Percentiles rank a stretch among this genome's conserved stretches.
Evolutionary conservation across 1,140 invertebrate species (phyloP).

Genomic region (Oscheius sp.): DNA sequence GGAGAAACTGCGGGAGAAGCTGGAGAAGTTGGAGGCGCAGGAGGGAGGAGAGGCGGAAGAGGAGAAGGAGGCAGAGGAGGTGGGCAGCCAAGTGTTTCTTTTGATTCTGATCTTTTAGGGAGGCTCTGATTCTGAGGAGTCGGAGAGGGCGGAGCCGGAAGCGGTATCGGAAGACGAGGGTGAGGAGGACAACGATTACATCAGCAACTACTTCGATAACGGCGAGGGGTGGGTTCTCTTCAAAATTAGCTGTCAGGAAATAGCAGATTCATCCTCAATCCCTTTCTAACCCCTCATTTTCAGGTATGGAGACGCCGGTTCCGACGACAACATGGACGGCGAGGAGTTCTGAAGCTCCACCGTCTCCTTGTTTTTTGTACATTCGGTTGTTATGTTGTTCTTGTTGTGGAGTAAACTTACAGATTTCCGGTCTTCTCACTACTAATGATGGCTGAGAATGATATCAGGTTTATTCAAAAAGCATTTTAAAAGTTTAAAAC

Average conservation of each 20-base stretch:
- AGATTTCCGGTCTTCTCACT: too few species aligned
- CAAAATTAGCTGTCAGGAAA: neutral
- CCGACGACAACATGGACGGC: conserved; percentile 29
- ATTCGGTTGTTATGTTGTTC: conserved; percentile 16
- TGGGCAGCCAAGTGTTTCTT: neutral
- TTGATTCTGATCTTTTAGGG: conserved; percentile 1
- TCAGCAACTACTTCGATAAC: conserved; percentile 63
- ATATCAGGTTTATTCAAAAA: too few species aligned
- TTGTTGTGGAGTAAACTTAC: too few species aligned
- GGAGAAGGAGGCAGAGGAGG: conserved; percentile 13
- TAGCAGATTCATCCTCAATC: neutral
- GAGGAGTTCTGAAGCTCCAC: conserved; percentile 5
- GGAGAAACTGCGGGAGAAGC: conserved; percentile 2
- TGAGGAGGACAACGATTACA: conserved; percentile 63
- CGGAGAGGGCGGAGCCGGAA: conserved; percentile 43
- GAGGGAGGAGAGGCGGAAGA: conserved; percentile 9
- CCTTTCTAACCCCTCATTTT: neutral
- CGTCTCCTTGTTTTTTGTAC: neutral
- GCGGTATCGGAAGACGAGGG: conserved; percentile 50
- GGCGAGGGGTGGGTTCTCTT: conserved; percentile 53
- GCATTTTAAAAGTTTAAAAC: too few species aligned
- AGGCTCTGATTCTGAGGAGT: conserved; percentile 35
- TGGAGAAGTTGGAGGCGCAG: conserved; percentile 20
- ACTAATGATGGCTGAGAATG: too few species aligned
- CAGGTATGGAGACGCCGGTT: conserved; percentile 28